Evolutionary conservation across 2,797 vertebrate genomes (phyloP).

Genomic region (Enteromius mattozi): DNA sequence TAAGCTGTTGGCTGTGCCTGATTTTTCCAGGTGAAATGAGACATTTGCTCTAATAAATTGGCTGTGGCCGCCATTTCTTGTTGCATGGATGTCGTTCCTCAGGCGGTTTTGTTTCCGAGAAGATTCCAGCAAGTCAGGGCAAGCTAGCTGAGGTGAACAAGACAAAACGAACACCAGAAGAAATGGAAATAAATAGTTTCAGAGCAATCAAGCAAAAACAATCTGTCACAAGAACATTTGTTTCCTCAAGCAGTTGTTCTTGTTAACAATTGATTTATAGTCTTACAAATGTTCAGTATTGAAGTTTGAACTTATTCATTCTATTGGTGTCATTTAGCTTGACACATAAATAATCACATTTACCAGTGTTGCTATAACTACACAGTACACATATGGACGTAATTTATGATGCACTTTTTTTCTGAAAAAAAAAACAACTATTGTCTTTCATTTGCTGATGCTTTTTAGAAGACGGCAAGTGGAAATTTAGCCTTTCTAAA

Average conservation of each 20-base stretch:
- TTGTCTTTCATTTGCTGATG: neutral
- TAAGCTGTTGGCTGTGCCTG: neutral
- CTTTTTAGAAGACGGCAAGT: neutral
- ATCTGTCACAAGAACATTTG: constrained; percentile 6
- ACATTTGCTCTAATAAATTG: constrained; percentile 10
- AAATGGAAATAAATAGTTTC: neutral
- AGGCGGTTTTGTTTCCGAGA: neutral
- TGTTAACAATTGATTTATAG: neutral
- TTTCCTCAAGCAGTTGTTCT: neutral
- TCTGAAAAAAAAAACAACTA: neutral
- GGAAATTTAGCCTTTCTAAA: neutral
- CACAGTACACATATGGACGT: neutral
- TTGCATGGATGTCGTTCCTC: neutral
- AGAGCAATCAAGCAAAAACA: neutral
- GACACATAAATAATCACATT: neutral
- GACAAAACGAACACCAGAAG: neutral
- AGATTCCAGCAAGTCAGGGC: neutral
- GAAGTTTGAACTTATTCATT: neutral
- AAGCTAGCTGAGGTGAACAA: neutral
- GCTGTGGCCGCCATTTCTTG: neutral
- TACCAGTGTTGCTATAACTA: neutral
- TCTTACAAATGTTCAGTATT: neutral
- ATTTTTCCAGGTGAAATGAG: constrained; percentile 27
- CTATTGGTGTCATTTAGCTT: neutral
- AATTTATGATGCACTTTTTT: neutral